phyloP scores from a whole-genome alignment of 1,140 invertebrate species.

The Caerostris darwini region DNA sequence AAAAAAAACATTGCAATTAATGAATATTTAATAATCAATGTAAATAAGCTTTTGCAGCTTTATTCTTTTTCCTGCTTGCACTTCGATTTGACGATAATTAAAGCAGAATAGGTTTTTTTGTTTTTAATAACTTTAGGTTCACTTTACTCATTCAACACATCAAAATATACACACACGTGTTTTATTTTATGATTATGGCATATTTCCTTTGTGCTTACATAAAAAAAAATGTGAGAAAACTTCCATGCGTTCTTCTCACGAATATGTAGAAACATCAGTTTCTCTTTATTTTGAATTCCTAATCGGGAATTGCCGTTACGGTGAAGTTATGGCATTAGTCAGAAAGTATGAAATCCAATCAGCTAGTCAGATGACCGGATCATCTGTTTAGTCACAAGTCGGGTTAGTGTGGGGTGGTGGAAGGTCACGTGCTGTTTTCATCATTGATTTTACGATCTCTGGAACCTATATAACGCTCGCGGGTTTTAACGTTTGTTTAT shows the following conservation, averaged over 20 bases:
- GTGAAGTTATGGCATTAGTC: neutral
- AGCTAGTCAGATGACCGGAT: constrained; percentile 24
- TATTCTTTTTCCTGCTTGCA: too few species aligned
- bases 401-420: neutral
- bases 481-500: neutral
- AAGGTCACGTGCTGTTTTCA: neutral
- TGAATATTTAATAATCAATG: too few species aligned
- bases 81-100: too few species aligned
- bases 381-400: neutral
- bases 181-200: too few species aligned
- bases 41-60: too few species aligned
- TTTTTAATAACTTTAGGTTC: too few species aligned
- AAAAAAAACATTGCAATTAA: too few species aligned
- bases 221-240: neutral
- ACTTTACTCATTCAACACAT: too few species aligned
- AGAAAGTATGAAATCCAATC: neutral
- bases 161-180: too few species aligned
- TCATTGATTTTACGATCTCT: neutral
- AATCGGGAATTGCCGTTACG: neutral
- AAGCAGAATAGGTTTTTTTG: too few species aligned
- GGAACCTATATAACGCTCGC: neutral
- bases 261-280: neutral
- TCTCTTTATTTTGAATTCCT: neutral
- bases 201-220: neutral
- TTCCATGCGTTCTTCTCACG: neutral